Evolutionary conservation across 2,797 vertebrate genomes (phyloP).

Genomic region (Propithecus deckenii): DNA sequence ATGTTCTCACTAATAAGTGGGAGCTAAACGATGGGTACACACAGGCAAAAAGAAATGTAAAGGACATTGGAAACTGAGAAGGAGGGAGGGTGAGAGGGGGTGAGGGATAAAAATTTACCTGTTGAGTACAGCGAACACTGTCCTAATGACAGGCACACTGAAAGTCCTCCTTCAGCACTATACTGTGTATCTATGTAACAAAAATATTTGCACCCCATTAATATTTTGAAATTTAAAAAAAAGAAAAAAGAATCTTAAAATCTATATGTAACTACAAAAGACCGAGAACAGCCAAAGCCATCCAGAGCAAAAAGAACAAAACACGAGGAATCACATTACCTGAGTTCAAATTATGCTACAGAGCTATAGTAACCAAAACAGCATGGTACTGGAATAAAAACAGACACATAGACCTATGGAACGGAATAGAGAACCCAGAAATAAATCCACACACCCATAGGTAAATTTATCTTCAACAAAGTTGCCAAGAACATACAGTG

Average conservation of each 20-base stretch:
- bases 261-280: not conserved
- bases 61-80: not conserved
- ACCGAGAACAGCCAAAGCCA: not conserved
- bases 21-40: not conserved
- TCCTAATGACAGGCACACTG: not conserved
- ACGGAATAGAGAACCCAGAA: not conserved
- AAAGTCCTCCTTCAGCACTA: not conserved
- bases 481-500: not conserved
- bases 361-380: not conserved
- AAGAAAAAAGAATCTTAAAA: not conserved
- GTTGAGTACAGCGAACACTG: not conserved
- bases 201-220: not conserved
- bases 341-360: not conserved
- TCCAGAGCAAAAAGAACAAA: too few species aligned
- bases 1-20: not conserved
- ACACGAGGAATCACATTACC: not conserved
- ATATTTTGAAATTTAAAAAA: not conserved
- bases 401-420: not conserved
- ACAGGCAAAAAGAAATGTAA: not conserved
- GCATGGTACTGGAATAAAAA: not conserved
- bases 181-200: not conserved
- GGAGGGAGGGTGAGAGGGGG: not conserved
- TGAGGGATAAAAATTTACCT: not conserved
- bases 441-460: not conserved
- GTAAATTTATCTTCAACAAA: not conserved